These are phyloP conservation scores for Rhyzopertha dominica DNA, from an alignment of 1,140 invertebrate genomes.

Conservation along the genomic window DNA sequence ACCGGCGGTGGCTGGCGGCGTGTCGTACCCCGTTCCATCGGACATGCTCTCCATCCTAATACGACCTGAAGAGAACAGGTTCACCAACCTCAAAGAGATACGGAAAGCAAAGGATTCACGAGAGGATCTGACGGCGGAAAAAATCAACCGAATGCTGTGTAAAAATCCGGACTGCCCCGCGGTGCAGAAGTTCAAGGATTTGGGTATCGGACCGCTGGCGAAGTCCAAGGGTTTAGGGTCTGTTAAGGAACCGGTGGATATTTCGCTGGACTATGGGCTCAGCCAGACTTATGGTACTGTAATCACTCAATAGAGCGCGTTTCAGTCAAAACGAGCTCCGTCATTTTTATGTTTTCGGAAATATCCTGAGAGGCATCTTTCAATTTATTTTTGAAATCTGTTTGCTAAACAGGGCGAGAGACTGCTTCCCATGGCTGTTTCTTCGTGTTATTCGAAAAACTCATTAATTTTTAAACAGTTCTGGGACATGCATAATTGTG, in stretches of 20 bases:
- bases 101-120: too few relatives aligned
- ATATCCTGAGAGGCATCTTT: too few relatives aligned
- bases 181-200: constrained; percentile 37
- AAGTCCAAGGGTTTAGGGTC: constrained; percentile 35
- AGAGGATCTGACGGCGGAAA: constrained; percentile 30
- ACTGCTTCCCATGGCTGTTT: too few relatives aligned
- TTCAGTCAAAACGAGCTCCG: too few relatives aligned
- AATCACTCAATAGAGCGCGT: too few relatives aligned
- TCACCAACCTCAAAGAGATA: constrained; percentile 28
- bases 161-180: constrained; percentile 40
- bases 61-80: constrained; percentile 31
- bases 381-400: too few relatives aligned
- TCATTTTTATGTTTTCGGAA: too few relatives aligned
- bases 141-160: constrained; percentile 34
- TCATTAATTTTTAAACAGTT: too few relatives aligned
- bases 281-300: constrained; percentile 41
- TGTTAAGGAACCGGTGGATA: constrained; percentile 28
- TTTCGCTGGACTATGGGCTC: constrained; percentile 35
- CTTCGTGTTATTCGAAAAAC: too few relatives aligned
- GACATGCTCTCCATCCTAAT: constrained; percentile 28
- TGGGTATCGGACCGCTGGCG: constrained; percentile 41
- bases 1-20: too few relatives aligned
- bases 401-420: too few relatives aligned
- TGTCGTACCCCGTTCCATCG: constrained; percentile 15
- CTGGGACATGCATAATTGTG: too few relatives aligned